Base-by-base conservation (phyloP, 1,140 invertebrate genomes). In the Polypedilum pembai region DNA sequence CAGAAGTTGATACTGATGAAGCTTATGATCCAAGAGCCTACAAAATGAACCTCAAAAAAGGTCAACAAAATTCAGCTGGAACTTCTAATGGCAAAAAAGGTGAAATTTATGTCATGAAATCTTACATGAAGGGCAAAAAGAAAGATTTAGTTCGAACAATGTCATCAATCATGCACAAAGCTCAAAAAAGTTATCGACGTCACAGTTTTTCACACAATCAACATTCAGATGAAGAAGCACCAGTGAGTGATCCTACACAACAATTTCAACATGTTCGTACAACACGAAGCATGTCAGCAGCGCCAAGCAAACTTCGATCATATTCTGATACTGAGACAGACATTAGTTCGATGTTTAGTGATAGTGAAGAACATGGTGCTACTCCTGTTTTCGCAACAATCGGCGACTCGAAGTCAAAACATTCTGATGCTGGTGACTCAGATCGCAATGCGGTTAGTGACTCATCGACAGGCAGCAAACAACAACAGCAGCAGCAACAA, bases 1-100 rank as follows among this genome's bases (percentile, higher is more conserved):
- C 92, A 1, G 85, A 88, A 73, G 87, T 89, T n/a, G 85, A 88
- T 75, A 83, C 84, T 73, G 84, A 88, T 78, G 77, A 86, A 1
- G 85, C 86, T 56, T 83, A 85, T 77, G 80, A 80, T 77, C 77
- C 80, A 76, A 81, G 82, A 77, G 82, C 80, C 77, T 83, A 81
- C 82, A 85, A 82, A 82, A 81, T 74, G 76, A 76, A 77, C 73
- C 74, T 20, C 73, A 77, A 75, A 8, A 79, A 79, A 66, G 80
- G 80, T 12, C 79, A 81, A 74, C 78, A 79, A n/a, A 5, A 5
- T 33, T 5, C 77, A 77, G 17, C 78, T 78, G 73, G 76, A 73
- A 74, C 76, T 74, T 74, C 76, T 75, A 66, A 75, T n/a, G 24
- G 40, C 2, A 45, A 73, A 41, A 73, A 41, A 7, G 41, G 40